phyloP scores from a whole-genome alignment of 2,797 vertebrate species.

The Danio kyathit region DNA sequence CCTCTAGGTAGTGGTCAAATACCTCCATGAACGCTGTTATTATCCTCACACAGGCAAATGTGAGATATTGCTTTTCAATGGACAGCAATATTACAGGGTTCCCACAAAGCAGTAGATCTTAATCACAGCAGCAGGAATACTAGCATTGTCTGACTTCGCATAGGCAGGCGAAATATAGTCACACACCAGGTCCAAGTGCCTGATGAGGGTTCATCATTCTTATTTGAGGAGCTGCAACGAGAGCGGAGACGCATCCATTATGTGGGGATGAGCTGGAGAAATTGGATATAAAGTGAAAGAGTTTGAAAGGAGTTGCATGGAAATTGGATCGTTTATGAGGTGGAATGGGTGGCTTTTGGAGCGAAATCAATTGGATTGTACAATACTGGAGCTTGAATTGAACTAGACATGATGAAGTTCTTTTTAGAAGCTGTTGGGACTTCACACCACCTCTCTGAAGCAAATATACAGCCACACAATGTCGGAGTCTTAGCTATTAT shows the following conservation, averaged over 20 bases:
- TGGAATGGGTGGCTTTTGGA: constrained; percentile 68
- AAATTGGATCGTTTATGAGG: constrained; percentile 66
- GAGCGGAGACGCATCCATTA: constrained; percentile 61
- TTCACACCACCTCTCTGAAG: constrained; percentile 14
- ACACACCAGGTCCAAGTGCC: background rate
- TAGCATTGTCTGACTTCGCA: constrained; percentile 15
- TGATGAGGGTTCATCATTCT: constrained; percentile 47
- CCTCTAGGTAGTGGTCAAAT: background rate
- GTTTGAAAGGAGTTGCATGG: constrained; percentile 72
- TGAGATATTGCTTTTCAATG: background rate
- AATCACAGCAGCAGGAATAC: background rate
- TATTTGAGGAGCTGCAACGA: constrained; percentile 43
- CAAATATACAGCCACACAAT: constrained; percentile 13
- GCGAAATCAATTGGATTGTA: constrained; percentile 68
- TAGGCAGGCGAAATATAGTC: constrained; percentile 17
- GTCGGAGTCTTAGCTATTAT: background rate
- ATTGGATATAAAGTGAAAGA: constrained; percentile 71
- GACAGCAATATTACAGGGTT: background rate
- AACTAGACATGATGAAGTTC: constrained; percentile 56
- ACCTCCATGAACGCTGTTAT: background rate
- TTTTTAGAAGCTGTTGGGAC: constrained; percentile 33
- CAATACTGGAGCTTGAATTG: constrained; percentile 66
- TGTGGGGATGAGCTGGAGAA: constrained; percentile 50
- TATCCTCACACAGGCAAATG: background rate
- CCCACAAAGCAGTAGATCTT: background rate